Conservation (phyloP, 1,140 invertebrate genomes). For the Drosophila navojoa region DNA sequence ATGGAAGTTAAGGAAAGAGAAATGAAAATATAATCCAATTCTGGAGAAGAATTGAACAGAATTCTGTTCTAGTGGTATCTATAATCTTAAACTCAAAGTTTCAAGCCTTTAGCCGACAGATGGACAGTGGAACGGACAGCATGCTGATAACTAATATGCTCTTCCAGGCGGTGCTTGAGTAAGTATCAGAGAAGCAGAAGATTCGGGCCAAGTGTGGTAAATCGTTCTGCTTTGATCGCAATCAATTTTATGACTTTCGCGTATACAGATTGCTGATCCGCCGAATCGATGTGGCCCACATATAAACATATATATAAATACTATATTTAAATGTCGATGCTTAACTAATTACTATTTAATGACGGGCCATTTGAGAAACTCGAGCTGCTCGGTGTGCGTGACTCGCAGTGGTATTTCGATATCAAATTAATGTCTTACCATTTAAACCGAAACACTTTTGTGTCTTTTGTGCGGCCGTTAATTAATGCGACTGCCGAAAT, state of each 20-base stretch:
- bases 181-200: too few species aligned
- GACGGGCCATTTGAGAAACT: constrained; percentile 47
- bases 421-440: constrained; percentile 58
- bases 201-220: not conserved
- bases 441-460: constrained; percentile 57
- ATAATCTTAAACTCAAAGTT: too few species aligned
- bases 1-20: too few species aligned
- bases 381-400: constrained; percentile 13
- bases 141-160: too few species aligned
- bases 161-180: too few species aligned
- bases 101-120: too few species aligned
- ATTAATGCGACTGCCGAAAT: constrained; percentile 60
- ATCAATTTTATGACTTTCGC: constrained; percentile 6
- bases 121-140: too few species aligned
- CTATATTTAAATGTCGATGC: constrained; percentile 21
- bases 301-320: too few species aligned
- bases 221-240: not conserved
- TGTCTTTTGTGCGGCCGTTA: constrained; percentile 39
- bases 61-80: too few species aligned
- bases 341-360: constrained; percentile 62
- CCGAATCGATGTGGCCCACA: constrained; percentile 10
- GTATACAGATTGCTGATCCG: not conserved
- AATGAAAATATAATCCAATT: too few species aligned
- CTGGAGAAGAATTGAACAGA: too few species aligned
- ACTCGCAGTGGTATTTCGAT: constrained; percentile 26